phyloP scores from a whole-genome alignment of 2,113 vertebrate genomes.

The Leptocoma aspasia region DNA sequence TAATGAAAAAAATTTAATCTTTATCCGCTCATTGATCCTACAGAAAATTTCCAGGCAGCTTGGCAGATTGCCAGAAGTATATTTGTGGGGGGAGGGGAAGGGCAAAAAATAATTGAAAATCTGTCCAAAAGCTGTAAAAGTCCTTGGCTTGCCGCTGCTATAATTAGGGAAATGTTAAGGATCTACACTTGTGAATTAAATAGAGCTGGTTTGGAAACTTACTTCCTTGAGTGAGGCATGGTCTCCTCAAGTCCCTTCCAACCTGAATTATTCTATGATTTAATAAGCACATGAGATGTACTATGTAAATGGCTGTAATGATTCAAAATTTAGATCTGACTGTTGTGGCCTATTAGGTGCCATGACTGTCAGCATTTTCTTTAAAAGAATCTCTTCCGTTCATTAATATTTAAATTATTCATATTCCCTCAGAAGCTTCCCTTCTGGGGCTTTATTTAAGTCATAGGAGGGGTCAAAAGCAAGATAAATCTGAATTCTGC shows the following conservation, averaged over 20 bases:
- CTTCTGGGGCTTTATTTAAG: neutral
- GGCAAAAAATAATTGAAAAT: neutral
- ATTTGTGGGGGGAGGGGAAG: neutral
- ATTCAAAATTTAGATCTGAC: neutral
- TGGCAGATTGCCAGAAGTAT: neutral
- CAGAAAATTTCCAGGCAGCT: neutral
- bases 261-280: neutral
- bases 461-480: neutral
- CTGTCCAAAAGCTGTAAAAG: neutral
- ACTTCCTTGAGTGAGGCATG: neutral
- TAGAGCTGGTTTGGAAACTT: neutral
- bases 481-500: neutral
- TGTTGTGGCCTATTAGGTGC: neutral
- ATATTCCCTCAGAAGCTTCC: neutral
- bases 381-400: slow-evolving; percentile 15
- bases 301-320: neutral
- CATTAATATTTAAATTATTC: slow-evolving; percentile 40
- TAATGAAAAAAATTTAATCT: neutral
- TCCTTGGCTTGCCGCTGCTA: neutral
- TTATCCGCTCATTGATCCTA: neutral
- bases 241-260: neutral
- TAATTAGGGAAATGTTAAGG: neutral
- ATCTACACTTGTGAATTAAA: neutral
- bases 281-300: neutral
- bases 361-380: neutral